phyloP scores from a whole-genome alignment of 2,888 invertebrate species.

The Mythimna impura region DNA sequence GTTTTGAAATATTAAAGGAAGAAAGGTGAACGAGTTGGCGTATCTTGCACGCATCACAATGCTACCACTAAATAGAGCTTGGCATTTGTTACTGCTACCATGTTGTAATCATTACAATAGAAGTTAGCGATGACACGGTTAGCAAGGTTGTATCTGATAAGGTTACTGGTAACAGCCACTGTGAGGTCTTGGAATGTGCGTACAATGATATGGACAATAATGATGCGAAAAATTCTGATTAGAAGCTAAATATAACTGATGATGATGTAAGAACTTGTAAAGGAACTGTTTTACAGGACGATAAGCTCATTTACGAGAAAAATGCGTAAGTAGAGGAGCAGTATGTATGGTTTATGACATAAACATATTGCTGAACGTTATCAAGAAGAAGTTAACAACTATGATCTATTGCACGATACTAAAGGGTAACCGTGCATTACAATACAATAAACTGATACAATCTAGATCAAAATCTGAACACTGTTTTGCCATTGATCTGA shows the following conservation, averaged over 20 bases:
- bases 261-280: background rate
- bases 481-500: constrained; percentile 46
- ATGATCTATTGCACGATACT: constrained; percentile 43
- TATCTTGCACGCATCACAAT: constrained; percentile 82
- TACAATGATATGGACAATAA: background rate
- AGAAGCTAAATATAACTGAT: background rate
- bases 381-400: constrained; percentile 41
- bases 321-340: constrained; percentile 7
- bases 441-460: constrained; percentile 54
- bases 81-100: constrained; percentile 75
- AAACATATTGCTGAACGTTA: constrained; percentile 28
- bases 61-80: constrained; percentile 82
- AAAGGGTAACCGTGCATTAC: constrained; percentile 30
- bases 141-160: constrained; percentile 58
- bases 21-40: constrained; percentile 82
- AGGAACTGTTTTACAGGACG: background rate
- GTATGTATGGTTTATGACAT: constrained; percentile 16
- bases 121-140: constrained; percentile 58
- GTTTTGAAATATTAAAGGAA: constrained; percentile 73
- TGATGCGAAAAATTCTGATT: background rate
- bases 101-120: constrained; percentile 60
- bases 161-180: constrained; percentile 33
- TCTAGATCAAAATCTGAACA: constrained; percentile 49
- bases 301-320: background rate
- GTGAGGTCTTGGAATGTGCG: constrained; percentile 35